Evolutionary conservation across 2,797 vertebrate genomes (phyloP).

Genomic region (Acrossocheilus wenchowensis): DNA sequence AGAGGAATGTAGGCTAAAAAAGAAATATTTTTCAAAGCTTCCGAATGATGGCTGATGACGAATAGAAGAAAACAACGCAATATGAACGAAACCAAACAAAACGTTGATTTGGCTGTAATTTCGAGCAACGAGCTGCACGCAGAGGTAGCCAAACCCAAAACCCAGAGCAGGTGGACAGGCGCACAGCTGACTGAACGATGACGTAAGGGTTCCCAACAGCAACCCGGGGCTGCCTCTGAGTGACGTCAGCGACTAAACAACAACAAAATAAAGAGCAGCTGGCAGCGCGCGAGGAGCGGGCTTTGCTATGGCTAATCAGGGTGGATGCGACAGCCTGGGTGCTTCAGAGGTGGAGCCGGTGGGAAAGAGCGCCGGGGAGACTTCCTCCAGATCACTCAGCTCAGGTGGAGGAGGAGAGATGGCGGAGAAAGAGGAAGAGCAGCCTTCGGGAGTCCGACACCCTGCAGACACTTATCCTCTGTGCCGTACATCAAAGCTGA

Average conservation of each 20-base stretch:
- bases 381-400: neutral
- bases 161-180: conserved; percentile 9
- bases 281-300: conserved; percentile 41
- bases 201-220: conserved; percentile 45
- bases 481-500: conserved; percentile 69
- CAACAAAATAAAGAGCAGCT: conserved; percentile 64
- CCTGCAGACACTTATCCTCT: conserved; percentile 40
- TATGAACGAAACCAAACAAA: neutral
- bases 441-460: conserved; percentile 14
- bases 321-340: conserved; percentile 58
- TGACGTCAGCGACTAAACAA: conserved; percentile 70
- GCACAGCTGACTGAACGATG: conserved; percentile 27
- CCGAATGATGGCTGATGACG: neutral
- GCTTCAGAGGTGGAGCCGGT: conserved; percentile 45
- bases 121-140: neutral
- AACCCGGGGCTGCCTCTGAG: conserved; percentile 48
- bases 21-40: neutral
- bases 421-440: conserved; percentile 52
- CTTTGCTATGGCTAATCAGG: conserved; percentile 63
- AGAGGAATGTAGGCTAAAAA: neutral
- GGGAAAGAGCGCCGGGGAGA: conserved; percentile 24
- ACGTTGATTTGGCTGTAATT: neutral
- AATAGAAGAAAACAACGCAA: neutral
- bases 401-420: conserved; percentile 55
- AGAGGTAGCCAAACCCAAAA: neutral